Percentiles rank a stretch among this genome's conserved stretches.
These are phyloP conservation scores for Semaprochilodus insignis DNA, from an alignment of 2,797 vertebrate species.

Conservation along the genomic window DNA sequence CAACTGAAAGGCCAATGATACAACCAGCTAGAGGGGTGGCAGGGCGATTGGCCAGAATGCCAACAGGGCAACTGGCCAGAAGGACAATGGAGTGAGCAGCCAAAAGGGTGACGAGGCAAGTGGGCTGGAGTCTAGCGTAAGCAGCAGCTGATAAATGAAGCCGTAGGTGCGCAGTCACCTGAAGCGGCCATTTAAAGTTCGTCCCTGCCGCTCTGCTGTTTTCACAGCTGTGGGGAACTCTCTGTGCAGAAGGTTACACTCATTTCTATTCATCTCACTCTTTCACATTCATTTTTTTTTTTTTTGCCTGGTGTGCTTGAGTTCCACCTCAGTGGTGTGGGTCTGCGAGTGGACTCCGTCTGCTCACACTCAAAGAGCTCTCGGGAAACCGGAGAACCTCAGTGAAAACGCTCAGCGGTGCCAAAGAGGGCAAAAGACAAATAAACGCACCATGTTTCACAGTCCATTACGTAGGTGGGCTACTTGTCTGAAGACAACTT, in stretches of 20 bases:
- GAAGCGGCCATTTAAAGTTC: constrained; percentile 88
- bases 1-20: neutral
- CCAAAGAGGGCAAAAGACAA: constrained; percentile 86
- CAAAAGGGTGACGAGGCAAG: neutral
- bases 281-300: constrained; percentile 3
- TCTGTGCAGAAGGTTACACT: constrained; percentile 69
- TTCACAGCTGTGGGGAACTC: constrained; percentile 91
- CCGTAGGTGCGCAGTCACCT: constrained; percentile 97
- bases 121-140: constrained; percentile 82
- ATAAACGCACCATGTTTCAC: constrained; percentile 85
- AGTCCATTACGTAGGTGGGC: constrained; percentile 87
- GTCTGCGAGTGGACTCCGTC: constrained; percentile 69
- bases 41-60: neutral
- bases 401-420: constrained; percentile 80
- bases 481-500: constrained; percentile 79
- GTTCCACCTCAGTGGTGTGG: constrained; percentile 26
- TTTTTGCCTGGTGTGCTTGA: constrained; percentile 13
- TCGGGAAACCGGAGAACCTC: constrained; percentile 84
- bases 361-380: constrained; percentile 84
- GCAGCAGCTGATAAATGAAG: constrained; percentile 93
- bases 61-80: neutral
- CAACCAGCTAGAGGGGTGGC: neutral
- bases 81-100: neutral
- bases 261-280: constrained; percentile 12
- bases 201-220: constrained; percentile 82